Evolutionary conservation across 2,797 vertebrate species (phyloP).

Genomic region (Poecilia wingei): DNA sequence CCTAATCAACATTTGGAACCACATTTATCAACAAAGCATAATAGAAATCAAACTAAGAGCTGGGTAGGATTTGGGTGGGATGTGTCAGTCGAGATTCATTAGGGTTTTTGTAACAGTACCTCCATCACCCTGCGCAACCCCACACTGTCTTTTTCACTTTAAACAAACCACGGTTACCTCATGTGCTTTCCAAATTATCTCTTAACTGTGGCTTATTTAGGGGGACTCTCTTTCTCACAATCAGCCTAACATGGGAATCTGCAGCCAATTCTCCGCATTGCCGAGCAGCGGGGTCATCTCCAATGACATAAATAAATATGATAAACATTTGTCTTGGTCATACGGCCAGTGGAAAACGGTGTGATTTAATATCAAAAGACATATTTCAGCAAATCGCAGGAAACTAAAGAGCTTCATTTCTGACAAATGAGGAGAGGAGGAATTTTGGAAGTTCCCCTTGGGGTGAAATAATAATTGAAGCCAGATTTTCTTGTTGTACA

Average conservation of each 20-base stretch:
- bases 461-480: slow-evolving; percentile 81
- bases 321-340: slow-evolving; percentile 82
- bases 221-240: slow-evolving; percentile 73
- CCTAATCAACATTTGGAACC: slow-evolving; percentile 81
- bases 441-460: slow-evolving; percentile 78
- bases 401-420: slow-evolving; percentile 80
- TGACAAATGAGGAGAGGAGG: slow-evolving; percentile 81
- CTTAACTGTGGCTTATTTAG: slow-evolving; percentile 75
- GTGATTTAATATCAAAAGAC: slow-evolving; percentile 83
- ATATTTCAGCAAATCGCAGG: slow-evolving; percentile 81
- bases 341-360: slow-evolving; percentile 71
- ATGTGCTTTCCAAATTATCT: slow-evolving; percentile 76
- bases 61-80: slow-evolving; percentile 74
- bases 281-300: slow-evolving; percentile 72
- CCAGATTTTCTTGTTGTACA: slow-evolving; percentile 79
- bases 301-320: slow-evolving; percentile 80
- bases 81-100: slow-evolving; percentile 77
- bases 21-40: slow-evolving; percentile 74
- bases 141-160: slow-evolving; percentile 74
- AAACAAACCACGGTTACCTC: slow-evolving; percentile 79
- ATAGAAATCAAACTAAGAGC: slow-evolving; percentile 68
- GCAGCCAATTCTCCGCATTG: slow-evolving; percentile 66
- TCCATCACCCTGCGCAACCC: slow-evolving; percentile 63
- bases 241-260: slow-evolving; percentile 67
- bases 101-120: slow-evolving; percentile 74